Evolutionary conservation across 1,140 invertebrate genomes (phyloP), one percentile per base, ranked within the genome.

Genomic region (Ceratina calcarata): DNA sequence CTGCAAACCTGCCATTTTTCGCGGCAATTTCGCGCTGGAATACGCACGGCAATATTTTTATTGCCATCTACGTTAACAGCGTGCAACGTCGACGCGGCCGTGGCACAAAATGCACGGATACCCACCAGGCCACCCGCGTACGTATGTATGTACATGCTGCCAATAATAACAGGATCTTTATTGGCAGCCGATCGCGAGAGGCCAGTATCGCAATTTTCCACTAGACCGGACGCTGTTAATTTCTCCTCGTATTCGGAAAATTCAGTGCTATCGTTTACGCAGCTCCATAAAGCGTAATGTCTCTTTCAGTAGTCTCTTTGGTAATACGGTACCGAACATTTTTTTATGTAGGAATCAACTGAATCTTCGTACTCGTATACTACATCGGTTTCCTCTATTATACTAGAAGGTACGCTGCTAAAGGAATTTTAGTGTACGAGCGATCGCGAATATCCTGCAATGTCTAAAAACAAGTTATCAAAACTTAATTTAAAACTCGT

Each of bases 131-230:
- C 0, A 32, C 2, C 27, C 27, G 27, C 27, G 27, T 32, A 32
- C 27, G 4, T 32, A 32, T 32, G 27, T 32, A 32, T 32, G 27
- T 32, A 32, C 49, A 65, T 57, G 27, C 27, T 45, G 51, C 15
- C n/a, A 45, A 75, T 75, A 58, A 65, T 57, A 58, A 76, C 53
- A 49, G 20, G 32, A 27, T 24, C 37, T 68, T 76, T 76, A 76
- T 76, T n/a, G 64, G 20, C 16, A 6, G 32, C 1, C 18, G 37
- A 58, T 3, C 8, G 16, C 20, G 64, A 15, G 16, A n/a, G 16
- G 20, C 20, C 27, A 45, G 53, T 24, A 37, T 55, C 18, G 53
- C 62, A 67, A 76, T 76, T 57, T 58, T 76, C 53, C 62, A 45
- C 27, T 24, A 8, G 13, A n/a, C 62, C n/a, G 12, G 24, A 13